Percentiles rank a stretch among this genome's conserved stretches.
Evolutionary conservation across 2,888 invertebrate genomes (phyloP).

Genomic region (Pseudolycoriella hygida): DNA sequence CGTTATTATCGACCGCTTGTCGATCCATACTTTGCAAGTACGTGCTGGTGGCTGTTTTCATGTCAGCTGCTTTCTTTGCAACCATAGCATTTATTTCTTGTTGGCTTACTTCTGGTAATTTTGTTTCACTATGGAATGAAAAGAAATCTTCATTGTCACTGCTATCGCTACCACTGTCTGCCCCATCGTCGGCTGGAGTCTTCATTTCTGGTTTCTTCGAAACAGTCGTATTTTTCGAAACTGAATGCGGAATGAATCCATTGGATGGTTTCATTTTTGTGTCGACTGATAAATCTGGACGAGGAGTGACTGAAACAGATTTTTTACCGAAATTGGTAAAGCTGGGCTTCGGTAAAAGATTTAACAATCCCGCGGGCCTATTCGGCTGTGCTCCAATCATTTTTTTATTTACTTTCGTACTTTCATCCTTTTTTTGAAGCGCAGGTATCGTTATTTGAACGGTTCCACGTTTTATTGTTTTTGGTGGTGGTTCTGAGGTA

Average conservation of each 20-base stretch:
- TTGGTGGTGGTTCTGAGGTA: slow-evolving; percentile 19
- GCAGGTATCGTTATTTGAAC: slow-evolving; percentile 53
- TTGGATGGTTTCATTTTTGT: slow-evolving; percentile 35
- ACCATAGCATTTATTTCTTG: slow-evolving; percentile 26
- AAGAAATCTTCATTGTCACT: slow-evolving; percentile 21
- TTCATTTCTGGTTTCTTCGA: slow-evolving; percentile 12
- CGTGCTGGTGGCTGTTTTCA: slow-evolving; percentile 18
- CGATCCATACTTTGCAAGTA: slow-evolving; percentile 7
- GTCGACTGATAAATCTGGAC: slow-evolving; percentile 16
- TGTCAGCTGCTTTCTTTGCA: slow-evolving; percentile 23
- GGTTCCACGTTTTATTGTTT: slow-evolving; percentile 28
- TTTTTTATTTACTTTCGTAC: slow-evolving; percentile 15
- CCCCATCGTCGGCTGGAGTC: slow-evolving; percentile 23
- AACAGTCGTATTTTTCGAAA: slow-evolving; percentile 29
- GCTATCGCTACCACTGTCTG: slow-evolving; percentile 31
- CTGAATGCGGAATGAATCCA: slow-evolving; percentile 9
- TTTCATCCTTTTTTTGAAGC: slow-evolving; percentile 33
- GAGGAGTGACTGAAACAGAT: not conserved
- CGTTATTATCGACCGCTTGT: slow-evolving; percentile 4
- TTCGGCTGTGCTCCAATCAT: slow-evolving; percentile 4
- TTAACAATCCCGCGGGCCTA: slow-evolving; percentile 34
- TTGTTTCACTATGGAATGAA: slow-evolving; percentile 28
- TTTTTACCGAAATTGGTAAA: slow-evolving; percentile 16
- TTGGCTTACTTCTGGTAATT: slow-evolving; percentile 32
- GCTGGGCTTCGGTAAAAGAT: slow-evolving; percentile 51